Conservation (phyloP, 1,140 invertebrate species). For the Pseudomyrmex flavicornis region DNA sequence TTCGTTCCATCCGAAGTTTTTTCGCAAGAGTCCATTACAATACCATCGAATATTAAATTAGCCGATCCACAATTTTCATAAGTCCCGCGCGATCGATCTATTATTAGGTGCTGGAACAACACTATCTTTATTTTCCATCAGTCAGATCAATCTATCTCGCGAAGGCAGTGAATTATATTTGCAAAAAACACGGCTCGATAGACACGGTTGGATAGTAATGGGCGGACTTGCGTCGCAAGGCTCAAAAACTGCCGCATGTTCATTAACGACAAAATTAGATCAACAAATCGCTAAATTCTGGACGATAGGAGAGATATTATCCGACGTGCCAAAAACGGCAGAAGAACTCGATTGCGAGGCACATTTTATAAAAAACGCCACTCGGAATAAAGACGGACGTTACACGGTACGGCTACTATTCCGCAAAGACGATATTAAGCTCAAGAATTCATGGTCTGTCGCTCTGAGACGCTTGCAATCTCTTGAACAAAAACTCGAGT, state of each 20-base stretch:
- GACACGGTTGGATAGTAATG: constrained; percentile 47
- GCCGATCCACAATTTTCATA: constrained; percentile 40
- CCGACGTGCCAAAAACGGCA: neutral
- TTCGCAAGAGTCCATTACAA: neutral
- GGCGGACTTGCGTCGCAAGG: neutral
- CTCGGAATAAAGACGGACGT: neutral
- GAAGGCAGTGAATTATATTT: constrained; percentile 4
- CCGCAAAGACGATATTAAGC: neutral
- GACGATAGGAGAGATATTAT: neutral
- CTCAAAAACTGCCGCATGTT: neutral
- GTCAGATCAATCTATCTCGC: constrained; percentile 28
- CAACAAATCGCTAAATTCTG: neutral
- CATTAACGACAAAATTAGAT: neutral
- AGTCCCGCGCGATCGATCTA: neutral
- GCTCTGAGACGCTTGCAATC: neutral
- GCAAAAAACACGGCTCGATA: constrained; percentile 30
- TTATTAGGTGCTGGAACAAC: constrained; percentile 5
- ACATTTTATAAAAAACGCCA: neutral
- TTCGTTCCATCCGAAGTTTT: constrained; percentile 5
- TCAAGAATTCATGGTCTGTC: neutral
- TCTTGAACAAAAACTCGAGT: neutral
- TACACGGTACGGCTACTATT: neutral
- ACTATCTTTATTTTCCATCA: constrained; percentile 9
- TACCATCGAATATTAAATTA: constrained; percentile 7
- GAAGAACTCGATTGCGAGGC: neutral